phyloP scores from a whole-genome alignment of 2,888 invertebrate genomes.

The Drosophila neonasuta region DNA sequence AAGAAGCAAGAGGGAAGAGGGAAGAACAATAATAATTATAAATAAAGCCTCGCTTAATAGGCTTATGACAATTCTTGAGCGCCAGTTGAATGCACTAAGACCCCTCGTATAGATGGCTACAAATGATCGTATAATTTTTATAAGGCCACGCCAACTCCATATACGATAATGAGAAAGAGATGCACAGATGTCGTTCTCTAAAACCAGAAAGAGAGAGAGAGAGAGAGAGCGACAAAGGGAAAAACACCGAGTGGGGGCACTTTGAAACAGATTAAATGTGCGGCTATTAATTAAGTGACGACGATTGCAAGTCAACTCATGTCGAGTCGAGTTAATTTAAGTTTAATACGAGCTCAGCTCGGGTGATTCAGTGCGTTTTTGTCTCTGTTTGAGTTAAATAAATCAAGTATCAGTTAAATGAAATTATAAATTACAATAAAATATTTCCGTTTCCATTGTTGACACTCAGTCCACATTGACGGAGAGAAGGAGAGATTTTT shows the following conservation, averaged over 20 bases:
- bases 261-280: conserved; percentile 66
- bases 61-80: conserved; percentile 72
- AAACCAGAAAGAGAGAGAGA: conserved; percentile 6
- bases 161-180: conserved; percentile 50
- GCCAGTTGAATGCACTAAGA: conserved; percentile 71
- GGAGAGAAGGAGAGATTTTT: conserved; percentile 3
- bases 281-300: conserved; percentile 68
- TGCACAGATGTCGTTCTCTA: background rate
- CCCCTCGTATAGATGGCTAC: conserved; percentile 18
- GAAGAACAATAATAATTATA: conserved; percentile 37
- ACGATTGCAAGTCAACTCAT: conserved; percentile 46
- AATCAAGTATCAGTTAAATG: conserved; percentile 53
- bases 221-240: background rate
- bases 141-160: conserved; percentile 63
- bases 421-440: conserved; percentile 61
- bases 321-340: conserved; percentile 41
- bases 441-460: conserved; percentile 68
- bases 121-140: conserved; percentile 56
- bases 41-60: conserved; percentile 62
- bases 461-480: conserved; percentile 23
- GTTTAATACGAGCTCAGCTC: conserved; percentile 20
- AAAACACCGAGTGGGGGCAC: conserved; percentile 6
- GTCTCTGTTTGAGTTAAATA: conserved; percentile 28
- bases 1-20: background rate
- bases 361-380: conserved; percentile 60